Conservation (phyloP, 30 jellyfish, hydroid and myxozoan species). For the Chironex yamaguchii region DNA sequence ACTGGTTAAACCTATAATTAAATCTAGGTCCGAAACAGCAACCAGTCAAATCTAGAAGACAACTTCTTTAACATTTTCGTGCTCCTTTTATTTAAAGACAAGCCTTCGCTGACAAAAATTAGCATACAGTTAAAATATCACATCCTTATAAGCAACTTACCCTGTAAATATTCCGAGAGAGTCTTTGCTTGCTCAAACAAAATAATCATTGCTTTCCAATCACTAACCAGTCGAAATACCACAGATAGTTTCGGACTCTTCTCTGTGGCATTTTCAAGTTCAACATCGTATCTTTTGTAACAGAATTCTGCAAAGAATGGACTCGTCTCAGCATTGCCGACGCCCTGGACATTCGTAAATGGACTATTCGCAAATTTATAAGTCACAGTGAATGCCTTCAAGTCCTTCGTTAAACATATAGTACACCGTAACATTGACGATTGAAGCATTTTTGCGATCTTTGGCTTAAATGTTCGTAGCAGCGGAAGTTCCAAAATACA, state of each 20-base stretch:
- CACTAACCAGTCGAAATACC: slow-evolving; percentile 26
- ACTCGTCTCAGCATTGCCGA: not conserved
- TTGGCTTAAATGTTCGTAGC: slow-evolving; percentile 13
- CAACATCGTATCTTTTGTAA: not conserved
- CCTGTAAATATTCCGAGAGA: slow-evolving; percentile 53
- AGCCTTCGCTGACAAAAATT: not conserved
- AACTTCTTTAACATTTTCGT: too few species aligned
- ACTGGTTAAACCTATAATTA: too few species aligned
- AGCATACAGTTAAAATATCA: not conserved
- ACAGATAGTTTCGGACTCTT: not conserved
- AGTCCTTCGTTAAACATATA: not conserved
- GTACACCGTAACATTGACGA: slow-evolving; percentile 6
- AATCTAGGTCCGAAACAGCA: too few species aligned
- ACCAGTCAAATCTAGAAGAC: too few species aligned
- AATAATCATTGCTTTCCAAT: slow-evolving; percentile 64
- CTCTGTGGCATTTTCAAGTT: not conserved
- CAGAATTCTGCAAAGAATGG: not conserved
- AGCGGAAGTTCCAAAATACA: slow-evolving; percentile 72
- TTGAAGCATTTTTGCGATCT: not conserved
- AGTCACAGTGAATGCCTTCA: not conserved
- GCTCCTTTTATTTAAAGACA: too few species aligned
- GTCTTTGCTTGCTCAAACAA: slow-evolving; percentile 71
- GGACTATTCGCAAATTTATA: slow-evolving; percentile 66
- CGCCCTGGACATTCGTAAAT: not conserved
- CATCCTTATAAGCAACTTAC: slow-evolving; percentile 9